Evolutionary conservation across 2,113 vertebrate genomes (phyloP).

Genomic region (Oncorhynchus masou): DNA sequence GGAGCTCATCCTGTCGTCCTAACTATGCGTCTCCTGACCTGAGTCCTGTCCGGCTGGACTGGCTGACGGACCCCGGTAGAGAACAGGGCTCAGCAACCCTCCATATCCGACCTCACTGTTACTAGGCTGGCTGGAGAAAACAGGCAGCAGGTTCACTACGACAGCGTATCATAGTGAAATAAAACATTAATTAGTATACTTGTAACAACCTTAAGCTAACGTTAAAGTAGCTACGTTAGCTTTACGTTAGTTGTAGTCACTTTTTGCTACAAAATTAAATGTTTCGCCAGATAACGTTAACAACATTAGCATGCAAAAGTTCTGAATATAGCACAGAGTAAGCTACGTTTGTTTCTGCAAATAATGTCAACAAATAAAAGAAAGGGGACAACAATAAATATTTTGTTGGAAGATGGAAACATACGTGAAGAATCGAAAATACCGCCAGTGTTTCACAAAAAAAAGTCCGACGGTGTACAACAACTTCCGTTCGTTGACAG

Average conservation of each 20-base stretch:
- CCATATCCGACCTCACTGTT: no score
- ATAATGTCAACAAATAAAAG: not conserved
- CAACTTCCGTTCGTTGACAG: not conserved
- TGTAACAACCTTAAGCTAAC: no score
- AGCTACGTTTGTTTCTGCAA: not conserved
- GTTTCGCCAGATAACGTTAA: no score
- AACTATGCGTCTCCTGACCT: not conserved
- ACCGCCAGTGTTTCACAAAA: conserved; percentile 48
- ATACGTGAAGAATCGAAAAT: conserved; percentile 46
- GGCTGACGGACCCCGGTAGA: not conserved
- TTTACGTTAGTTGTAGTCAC: no score
- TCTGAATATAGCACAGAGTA: no score
- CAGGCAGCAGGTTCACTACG: no score
- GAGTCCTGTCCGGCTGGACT: not conserved
- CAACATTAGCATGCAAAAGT: no score
- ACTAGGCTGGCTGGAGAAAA: no score
- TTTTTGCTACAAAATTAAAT: no score
- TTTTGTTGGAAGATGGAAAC: conserved; percentile 12
- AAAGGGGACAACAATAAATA: conserved; percentile 23
- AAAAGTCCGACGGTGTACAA: conserved; percentile 34
- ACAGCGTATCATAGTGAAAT: no score
- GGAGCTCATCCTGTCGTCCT: conserved; percentile 44
- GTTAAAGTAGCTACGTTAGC: no score
- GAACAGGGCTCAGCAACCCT: not conserved
- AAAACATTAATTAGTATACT: no score